Base-by-base conservation (phyloP, 2,113 vertebrate species). In the Protobothrops flavoviridis region DNA sequence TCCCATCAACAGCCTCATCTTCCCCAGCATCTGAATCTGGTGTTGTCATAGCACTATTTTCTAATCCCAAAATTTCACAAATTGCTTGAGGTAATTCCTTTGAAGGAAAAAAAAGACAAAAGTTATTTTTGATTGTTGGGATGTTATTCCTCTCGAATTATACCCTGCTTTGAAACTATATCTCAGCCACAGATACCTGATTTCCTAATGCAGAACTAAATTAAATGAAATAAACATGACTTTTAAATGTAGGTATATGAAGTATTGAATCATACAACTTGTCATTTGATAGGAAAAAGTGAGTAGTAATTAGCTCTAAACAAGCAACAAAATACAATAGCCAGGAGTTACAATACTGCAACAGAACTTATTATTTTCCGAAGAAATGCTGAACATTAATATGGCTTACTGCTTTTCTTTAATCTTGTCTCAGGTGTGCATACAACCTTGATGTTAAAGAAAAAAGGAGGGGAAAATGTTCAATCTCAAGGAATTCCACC, bases 51-150 rank as follows among this genome's bases (percentile, higher is more conserved):
- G 97, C 96, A 7, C 96, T 98, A 93, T 93, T 94, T 85, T 98
- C 97, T 50, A 99, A 97, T 26, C 98, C 98, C 96, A 99, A 95
- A 91, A 99, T 98, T 94, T 98, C 97, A 93, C 97, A 97, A 88
- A 99, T 97, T 55, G 98, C 97, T 95, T 97, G 98, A 93, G 99
- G 99, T 93, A 99, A 96, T 95, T 99, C 99, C 99, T 99, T 95
- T 39, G 95, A 87, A 93, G 39, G 12, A 64, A 91, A 39, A 8
- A 52, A 88, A 24, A 69, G 5, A 87, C 33, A 53, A 26, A 23
- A 12, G 21, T 74, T 43, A 3, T 87, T 53, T 52, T 17, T 93
- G 10, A 45, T 89, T 74, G 5, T 24, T 87, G 21, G 50, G 5
- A 52, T 50, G 3, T 48, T 87, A 50, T 12, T 90, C 39, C 10